Evolutionary conservation across 2,797 vertebrate species (phyloP).

Genomic region (Sparus aurata): DNA sequence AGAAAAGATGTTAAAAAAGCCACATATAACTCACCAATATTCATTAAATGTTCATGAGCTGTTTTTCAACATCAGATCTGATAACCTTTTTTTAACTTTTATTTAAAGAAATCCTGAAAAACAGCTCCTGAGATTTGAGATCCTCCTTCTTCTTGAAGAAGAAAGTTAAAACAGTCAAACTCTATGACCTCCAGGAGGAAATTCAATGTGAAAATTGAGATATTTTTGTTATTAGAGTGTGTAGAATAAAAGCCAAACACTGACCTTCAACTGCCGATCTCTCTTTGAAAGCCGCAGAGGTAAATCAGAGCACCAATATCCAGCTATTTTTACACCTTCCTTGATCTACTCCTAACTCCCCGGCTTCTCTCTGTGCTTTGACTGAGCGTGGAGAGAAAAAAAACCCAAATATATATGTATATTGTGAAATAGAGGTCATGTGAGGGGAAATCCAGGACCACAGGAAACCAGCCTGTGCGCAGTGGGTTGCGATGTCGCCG

Average conservation of each 20-base stretch:
- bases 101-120: background rate
- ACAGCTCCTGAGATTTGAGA: background rate
- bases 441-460: slow-evolving; percentile 51
- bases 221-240: too few species aligned
- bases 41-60: background rate
- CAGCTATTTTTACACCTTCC: too few species aligned
- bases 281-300: background rate
- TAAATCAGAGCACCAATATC: background rate
- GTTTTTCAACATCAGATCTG: background rate
- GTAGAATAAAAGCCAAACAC: slow-evolving; percentile 3
- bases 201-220: too few species aligned
- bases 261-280: slow-evolving; percentile 50
- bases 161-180: too few species aligned
- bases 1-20: background rate
- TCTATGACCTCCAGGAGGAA: background rate
- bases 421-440: slow-evolving; percentile 52
- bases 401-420: background rate
- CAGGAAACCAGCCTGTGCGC: slow-evolving; percentile 35
- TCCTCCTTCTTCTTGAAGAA: too few species aligned
- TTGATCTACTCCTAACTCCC: background rate
- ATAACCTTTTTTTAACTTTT: too few species aligned
- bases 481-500: background rate
- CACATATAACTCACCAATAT: background rate
- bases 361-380: background rate
- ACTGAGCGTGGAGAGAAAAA: background rate